phyloP scores from a whole-genome alignment of 2,797 vertebrate species.

The Premnoplex brunnescens region DNA sequence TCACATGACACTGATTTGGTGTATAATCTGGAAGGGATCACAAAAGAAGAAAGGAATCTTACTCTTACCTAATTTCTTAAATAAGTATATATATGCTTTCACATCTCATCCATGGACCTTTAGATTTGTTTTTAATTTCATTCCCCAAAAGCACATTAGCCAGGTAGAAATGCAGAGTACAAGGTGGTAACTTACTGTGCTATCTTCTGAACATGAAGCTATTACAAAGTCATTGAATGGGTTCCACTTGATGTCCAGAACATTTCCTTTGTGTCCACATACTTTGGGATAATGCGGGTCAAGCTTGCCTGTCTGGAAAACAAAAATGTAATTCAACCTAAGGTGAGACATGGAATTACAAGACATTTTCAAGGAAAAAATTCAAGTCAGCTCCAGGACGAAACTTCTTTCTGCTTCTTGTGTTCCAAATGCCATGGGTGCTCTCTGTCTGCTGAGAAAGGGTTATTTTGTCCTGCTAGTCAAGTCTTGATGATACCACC shows the following conservation, averaged over 20 bases:
- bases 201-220: conserved; percentile 93
- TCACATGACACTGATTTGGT: neutral
- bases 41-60: neutral
- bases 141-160: neutral
- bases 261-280: conserved; percentile 89
- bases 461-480: neutral
- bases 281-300: conserved; percentile 89
- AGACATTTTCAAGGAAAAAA: neutral
- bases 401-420: neutral
- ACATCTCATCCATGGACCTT: neutral
- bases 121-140: neutral
- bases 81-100: neutral
- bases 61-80: neutral
- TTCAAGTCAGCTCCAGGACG: neutral
- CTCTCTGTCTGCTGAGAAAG: neutral
- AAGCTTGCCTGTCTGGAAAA: conserved; percentile 88
- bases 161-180: neutral
- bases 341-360: neutral
- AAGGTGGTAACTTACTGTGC: conserved; percentile 79
- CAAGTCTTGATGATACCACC: neutral
- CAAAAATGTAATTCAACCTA: neutral
- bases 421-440: neutral
- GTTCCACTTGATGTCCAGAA: conserved; percentile 95
- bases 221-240: conserved; percentile 93
- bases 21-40: neutral